phyloP scores from a whole-genome alignment of 2,888 invertebrate genomes.

The Myopa tessellatipennis region DNA sequence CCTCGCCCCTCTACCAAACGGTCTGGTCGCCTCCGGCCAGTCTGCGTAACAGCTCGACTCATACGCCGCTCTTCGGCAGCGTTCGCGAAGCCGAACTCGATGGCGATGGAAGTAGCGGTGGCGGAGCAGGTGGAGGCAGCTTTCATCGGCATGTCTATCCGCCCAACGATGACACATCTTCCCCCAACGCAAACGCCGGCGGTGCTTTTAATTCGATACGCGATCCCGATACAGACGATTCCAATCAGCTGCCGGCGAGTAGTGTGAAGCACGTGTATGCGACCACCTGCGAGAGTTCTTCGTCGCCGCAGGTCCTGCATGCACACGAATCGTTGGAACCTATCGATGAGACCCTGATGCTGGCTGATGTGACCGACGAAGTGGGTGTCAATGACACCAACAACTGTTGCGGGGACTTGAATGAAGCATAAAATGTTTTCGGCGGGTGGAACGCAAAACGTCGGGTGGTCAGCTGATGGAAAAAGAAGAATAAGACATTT shows the following conservation, averaged over 20 bases:
- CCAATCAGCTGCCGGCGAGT: constrained; percentile 60
- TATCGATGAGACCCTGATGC: constrained; percentile 55
- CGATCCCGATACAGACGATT: constrained; percentile 65
- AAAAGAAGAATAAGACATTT: constrained; percentile 23
- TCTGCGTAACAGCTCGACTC: constrained; percentile 65
- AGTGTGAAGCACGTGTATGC: constrained; percentile 64
- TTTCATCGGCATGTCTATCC: constrained; percentile 67
- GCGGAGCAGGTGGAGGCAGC: constrained; percentile 51
- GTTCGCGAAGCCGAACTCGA: constrained; percentile 65
- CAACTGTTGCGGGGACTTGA: constrained; percentile 58
- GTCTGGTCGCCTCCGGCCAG: constrained; percentile 68
- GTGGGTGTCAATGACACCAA: constrained; percentile 23
- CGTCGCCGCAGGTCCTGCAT: constrained; percentile 64
- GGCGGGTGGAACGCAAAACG: too few relatives aligned
- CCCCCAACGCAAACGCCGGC: constrained; percentile 64
- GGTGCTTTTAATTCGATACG: constrained; percentile 67
- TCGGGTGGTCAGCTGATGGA: neutral
- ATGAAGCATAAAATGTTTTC: constrained; percentile 54
- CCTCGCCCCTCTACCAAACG: constrained; percentile 67
- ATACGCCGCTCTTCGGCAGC: constrained; percentile 67
- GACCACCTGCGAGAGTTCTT: constrained; percentile 65
- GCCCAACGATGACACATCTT: constrained; percentile 66
- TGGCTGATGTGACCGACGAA: constrained; percentile 56
- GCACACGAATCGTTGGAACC: constrained; percentile 57
- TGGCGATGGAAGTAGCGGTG: constrained; percentile 57